Evolutionary conservation across 2,797 vertebrate genomes (phyloP), one percentile per base, ranked within the genome.

Genomic region (Sebastes dallii): DNA sequence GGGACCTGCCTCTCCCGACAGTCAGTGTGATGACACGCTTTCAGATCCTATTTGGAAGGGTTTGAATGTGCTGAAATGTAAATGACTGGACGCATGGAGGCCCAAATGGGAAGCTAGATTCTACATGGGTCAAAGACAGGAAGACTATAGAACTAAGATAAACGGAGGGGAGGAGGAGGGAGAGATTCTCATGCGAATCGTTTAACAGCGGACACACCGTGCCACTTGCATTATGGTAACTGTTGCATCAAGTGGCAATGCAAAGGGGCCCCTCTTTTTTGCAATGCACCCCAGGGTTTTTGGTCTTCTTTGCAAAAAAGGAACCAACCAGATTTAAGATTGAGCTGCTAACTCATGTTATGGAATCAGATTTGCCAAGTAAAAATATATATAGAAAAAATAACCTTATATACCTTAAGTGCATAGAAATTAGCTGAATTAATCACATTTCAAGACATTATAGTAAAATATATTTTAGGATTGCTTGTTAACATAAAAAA

Each of bases 161-260:
- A 90, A 88, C 64, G 61, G 81, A 84, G 85, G 78, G 76, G 27
- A 80, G 78, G 42, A 70, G 85, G 87, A 79, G 91, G 88, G 92
- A 82, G 92, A 75, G 92, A 91, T 93, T 94, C 91, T 95, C 86
- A 95, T 91, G 94, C 75, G 91, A 90, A 95, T 90, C 84, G 78
- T 91, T 92, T 87, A 89, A 71, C 86, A 83, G 82, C 66, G 93
- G 96, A 96, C 95, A 96, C 96, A 96, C 94, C 73, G 82, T 95
- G 96, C 95, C 96, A 95, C 94, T 94, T 93, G 90, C 93, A 96
- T 96, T 96, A 96, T 74, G 77, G 81, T 86, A 89, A 95, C 94
- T 92, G 94, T 94, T 91, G 92, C 93, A 77, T 96, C 94, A 96
- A 92, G 93, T 83, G 85, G 66, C 86, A 80, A 87, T 6, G 85